Base-by-base conservation (phyloP, 2,113 vertebrate genomes). In the Peromyscus californicus region DNA sequence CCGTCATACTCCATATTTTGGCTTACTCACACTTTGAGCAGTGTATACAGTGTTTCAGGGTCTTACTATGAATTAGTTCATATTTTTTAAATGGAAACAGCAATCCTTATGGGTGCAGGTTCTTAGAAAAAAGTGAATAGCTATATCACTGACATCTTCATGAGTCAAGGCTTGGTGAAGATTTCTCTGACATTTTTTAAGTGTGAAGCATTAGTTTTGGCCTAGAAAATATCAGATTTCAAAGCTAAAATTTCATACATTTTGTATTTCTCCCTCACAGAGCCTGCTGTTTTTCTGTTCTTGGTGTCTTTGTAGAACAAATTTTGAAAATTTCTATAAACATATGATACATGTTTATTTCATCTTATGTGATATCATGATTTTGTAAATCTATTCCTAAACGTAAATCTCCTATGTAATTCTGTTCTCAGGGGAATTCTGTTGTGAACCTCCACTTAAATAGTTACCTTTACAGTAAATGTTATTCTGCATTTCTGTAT, bases 301-400 rank as follows among this genome's bases (percentile, higher is more conserved):
- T 84, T 7, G 69, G 33, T 93, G 7, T 83, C n/a, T 84, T 87
- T 88, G 11, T 70, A 83, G 83, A 65, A 88, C 63, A 80, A 67
- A 24, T 76, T 93, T 86, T 94, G 26, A 95, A 92, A 90, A 80
- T 88, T 96, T 54, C 39, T 95, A 67, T 15, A 88, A 90, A 24
- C 61, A 92, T n/a, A 87, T 92, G 75, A 15, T 97, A 84, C 26
- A 54, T 95, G 33, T 95, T 93, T 96, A 76, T 93, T 91, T 93
- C 67, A 94, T 95, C 94, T 97, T 95, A 89, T 91, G 24, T 70
- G 57, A 88, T 93, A 94, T 11, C 3, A 90, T 94, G 33, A 85
- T 97, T 97, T 95, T 84, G 3, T 82, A 97, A 97, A 84, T 95
- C 86, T 92, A 54, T 59, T 95, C 42, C 85, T 96, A 95, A 95